Percentiles rank a stretch among this genome's conserved stretches.
Conservation (phyloP, 2,888 invertebrate genomes). For the Drosophila nr. perissopoda region DNA sequence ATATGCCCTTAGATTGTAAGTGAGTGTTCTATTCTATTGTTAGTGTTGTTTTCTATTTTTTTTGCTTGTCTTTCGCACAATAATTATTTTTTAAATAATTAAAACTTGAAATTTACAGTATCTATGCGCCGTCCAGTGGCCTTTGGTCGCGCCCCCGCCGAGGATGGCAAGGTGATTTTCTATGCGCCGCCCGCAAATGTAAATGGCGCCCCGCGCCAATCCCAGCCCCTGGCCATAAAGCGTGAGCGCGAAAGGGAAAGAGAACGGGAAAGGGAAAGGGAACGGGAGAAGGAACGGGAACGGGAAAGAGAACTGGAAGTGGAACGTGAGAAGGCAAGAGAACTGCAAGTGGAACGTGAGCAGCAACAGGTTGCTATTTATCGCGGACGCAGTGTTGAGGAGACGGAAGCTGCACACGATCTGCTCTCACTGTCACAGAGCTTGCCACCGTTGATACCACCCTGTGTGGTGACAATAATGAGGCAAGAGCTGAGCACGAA, state of each 20-base stretch:
- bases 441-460: conserved; percentile 90
- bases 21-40: no score
- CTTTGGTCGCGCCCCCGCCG: conserved; percentile 72
- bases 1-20: not conserved
- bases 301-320: conserved; percentile 14
- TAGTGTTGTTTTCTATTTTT: not conserved
- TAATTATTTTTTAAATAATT: not conserved
- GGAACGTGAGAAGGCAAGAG: conserved; percentile 2
- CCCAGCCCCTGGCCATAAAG: conserved; percentile 62
- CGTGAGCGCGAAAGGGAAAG: conserved; percentile 42
- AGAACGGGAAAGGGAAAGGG: not conserved
- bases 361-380: conserved; percentile 65
- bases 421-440: conserved; percentile 91
- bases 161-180: conserved; percentile 84
- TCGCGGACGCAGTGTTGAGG: conserved; percentile 90
- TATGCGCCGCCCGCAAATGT: conserved; percentile 84
- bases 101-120: conserved; percentile 46
- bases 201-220: conserved; percentile 49
- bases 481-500: conserved; percentile 81
- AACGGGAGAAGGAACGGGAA: not conserved
- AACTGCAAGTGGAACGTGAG: conserved; percentile 18
- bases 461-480: conserved; percentile 88
- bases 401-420: conserved; percentile 95
- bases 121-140: conserved; percentile 77
- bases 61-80: not conserved